Percentiles rank a stretch among this genome's conserved stretches.
Evolutionary conservation across 2,113 vertebrate genomes (phyloP).

Genomic region (Prionailurus bengalensis): DNA sequence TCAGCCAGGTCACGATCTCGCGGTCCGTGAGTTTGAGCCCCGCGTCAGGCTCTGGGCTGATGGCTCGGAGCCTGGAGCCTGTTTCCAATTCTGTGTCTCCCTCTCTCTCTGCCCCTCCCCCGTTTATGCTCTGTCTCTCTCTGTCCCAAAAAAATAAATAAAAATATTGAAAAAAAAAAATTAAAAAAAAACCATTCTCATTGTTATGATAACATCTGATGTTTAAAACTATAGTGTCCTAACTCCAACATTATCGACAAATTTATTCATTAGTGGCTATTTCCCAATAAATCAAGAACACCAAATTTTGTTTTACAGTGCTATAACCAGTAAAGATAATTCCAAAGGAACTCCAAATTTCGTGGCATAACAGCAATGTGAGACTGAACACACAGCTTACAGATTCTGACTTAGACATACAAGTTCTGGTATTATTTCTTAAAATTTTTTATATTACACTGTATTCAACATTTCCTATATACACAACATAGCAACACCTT

Average conservation of each 20-base stretch:
- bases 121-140: too few relatives aligned
- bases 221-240: background rate
- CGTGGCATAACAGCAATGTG: background rate
- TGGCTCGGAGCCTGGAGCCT: too few relatives aligned
- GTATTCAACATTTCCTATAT: background rate
- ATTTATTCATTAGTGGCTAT: constrained; percentile 23
- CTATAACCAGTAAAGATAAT: background rate
- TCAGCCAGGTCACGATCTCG: too few relatives aligned
- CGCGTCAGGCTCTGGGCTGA: too few relatives aligned
- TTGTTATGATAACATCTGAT: background rate
- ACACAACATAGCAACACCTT: background rate
- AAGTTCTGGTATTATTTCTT: background rate
- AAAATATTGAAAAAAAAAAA: background rate
- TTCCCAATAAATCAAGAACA: background rate
- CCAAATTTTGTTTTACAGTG: background rate
- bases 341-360: constrained; percentile 32
- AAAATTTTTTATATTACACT: background rate
- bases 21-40: too few relatives aligned
- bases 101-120: too few relatives aligned
- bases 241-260: background rate
- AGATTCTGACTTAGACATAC: background rate
- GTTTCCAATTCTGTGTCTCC: too few relatives aligned
- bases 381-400: background rate
- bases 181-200: background rate
- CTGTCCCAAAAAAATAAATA: too few relatives aligned